Base-by-base conservation (phyloP, 1,140 invertebrate species). In the Camponotus pennsylvanicus region DNA sequence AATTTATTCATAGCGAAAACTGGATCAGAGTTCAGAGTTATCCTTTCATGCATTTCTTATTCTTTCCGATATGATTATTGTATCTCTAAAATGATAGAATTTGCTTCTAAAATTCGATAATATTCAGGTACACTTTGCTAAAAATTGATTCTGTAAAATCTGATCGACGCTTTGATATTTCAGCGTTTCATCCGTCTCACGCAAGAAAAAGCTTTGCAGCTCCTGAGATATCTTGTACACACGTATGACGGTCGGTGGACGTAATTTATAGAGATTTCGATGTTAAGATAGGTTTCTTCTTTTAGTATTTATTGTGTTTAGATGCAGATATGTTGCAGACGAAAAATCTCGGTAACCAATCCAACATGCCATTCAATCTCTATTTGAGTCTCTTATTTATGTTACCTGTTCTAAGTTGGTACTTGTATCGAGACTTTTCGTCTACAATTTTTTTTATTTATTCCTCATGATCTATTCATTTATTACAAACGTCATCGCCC, bases 221-320 rank as follows among this genome's bases (percentile, higher is more conserved):
- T 83, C 37, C 55, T 9, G 42, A 73, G 69, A 63, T 34, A 61
- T 83, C 32, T n/a, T 21, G 59, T 18, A 49, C 40, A 32, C 15
- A 42, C 15, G 27, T 61, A 71, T 42, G 69, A 73, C 21, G 15
- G 34, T 75, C 59, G 69, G 32, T 88, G 34, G 57, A 88, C 85
- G 69, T 73, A 82, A 88, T 85, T 89, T 85, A 84, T 83, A 57
- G 64, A 86, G 57, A 59, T 64, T 84, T 86, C 61, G 55, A 85
- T 71, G 52, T 79, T 76, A 77, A 42, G 52, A 78, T 69, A 79
- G 49, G 15, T 83, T 88, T 80, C 55, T 75, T 27, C 49, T 73
- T 85, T 76, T 45, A 45, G 71, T 82, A 86, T 86, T 79, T 88
- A 88, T 78, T 79, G 40, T 49, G 59, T 21, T 21, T 80, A 86